Base-by-base conservation (phyloP, 2,113 vertebrate genomes). In the Cyanocitta stelleri region DNA sequence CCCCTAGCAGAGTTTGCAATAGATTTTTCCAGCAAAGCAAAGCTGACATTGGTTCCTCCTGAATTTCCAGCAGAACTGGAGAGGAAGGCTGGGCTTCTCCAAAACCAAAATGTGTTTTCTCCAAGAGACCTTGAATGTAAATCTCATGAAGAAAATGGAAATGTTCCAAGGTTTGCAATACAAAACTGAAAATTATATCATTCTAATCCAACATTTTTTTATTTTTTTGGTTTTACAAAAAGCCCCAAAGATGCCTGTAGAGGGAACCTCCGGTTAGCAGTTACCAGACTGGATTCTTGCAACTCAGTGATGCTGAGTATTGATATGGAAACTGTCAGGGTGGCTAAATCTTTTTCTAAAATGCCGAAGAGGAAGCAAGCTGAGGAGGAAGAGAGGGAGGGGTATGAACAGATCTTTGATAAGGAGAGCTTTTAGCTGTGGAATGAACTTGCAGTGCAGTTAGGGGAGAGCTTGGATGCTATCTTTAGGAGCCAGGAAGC, bases 401-500 rank as follows among this genome's bases (percentile, higher is more conserved):
- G 23, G 14, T 54, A 62, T 0, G 0, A 73, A 66, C 4, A 55
- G 18, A 63, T 66, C 43, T 32, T n/a, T 87, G 81, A 87, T 91
- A 93, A 85, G 2, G 35, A 79, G 43, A 79, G 23, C 13, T 73
- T 76, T 79, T 67, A 79, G 87, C 62, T 80, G 67, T 71, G 87
- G 76, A 76, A 87, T 48, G 71, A 91, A 76, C 74, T 87, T 69
- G 22, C n/a, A 62, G 49, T 69, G n/a, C 62, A 55, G 87, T 58
- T 27, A 79, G 7, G 16, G n/a, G 23, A 68, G 56, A 85, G 80
- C 58, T 69, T 58, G 87, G 44, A 29, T 87, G 51, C 75, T 96
- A 91, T 91, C 72, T 95, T 90, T 85, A 90, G 85, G 55, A 96
- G 51, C 30, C 74, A 94, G 95, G 90, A 97, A 93, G 63, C 51